Evolutionary conservation across 2,113 vertebrate species (phyloP), one percentile per base, ranked within the genome.

Genomic region (Gallinago undulata): DNA sequence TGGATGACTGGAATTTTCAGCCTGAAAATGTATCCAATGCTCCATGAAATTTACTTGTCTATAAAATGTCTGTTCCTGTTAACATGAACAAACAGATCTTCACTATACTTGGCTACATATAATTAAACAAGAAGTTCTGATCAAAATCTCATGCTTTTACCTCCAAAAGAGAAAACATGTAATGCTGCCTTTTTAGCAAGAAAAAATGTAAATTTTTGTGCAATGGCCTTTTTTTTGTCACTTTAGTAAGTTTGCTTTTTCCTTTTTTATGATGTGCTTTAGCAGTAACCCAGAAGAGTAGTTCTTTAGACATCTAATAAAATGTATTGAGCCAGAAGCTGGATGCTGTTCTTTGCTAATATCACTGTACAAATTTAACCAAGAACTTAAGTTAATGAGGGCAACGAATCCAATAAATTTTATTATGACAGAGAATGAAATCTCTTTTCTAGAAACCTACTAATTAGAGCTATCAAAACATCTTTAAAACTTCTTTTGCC

Each of bases 21-120:
- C 80, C 92, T 96, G 73, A 97, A 98, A 96, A 80, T 97, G 92
- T 67, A 96, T 84, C 47, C 74, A 95, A 24, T 92, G 64, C 82
- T 96, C 82, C 64, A 96, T 95, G 80, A 98, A 97, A 97, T 95
- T 74, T 97, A 88, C 85, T 96, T 98, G 95, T 97, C 97, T 97
- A 91, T 97, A 97, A 97, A 97, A 96, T 13, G 39, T 95, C 86
- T 39, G 53, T 15, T 96, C 33, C 55, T 97, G 93, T 96, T 97
- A 97, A 94, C 77, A 86, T 67, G 93, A 97, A 94, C 62, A 97
- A 97, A 97, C 84, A 95, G 74, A 91, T 82, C 79, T 87, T 69
- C 55, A 88, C 50, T 90, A 68, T 91, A 78, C 16, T 83, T 95
- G 69, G 84, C 90, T 95, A 80, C 56, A 97, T 95, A 94, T 93